These are phyloP conservation scores for Hedya salicella DNA, from an alignment of 2,888 invertebrate genomes.

Conservation along the genomic window DNA sequence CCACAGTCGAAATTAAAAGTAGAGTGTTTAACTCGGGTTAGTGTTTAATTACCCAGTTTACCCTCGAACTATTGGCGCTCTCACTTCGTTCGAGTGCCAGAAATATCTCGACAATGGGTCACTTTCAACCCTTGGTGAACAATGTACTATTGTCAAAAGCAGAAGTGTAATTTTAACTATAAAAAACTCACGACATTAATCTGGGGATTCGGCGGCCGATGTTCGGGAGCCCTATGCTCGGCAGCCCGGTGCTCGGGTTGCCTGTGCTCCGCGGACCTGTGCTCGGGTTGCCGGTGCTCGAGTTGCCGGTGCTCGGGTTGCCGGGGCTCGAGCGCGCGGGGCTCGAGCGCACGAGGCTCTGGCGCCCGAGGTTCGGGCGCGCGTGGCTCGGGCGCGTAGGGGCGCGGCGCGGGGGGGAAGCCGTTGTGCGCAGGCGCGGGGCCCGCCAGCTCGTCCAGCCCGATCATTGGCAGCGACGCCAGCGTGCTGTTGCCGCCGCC, in stretches of 20 bases:
- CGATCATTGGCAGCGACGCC: conserved; percentile 91
- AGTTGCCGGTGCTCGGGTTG: conserved; percentile 28
- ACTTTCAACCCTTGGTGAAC: too few relatives aligned
- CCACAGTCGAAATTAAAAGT: too few relatives aligned
- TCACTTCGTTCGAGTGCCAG: too few relatives aligned
- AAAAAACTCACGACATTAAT: conserved; percentile 37
- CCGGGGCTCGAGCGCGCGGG: conserved; percentile 33
- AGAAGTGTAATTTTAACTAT: neutral
- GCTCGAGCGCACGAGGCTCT: conserved; percentile 24
- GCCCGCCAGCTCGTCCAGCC: conserved; percentile 85
- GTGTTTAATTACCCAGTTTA: too few relatives aligned
- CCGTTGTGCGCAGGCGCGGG: conserved; percentile 48
- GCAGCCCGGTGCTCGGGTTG: conserved; percentile 37
- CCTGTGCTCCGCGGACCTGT: conserved; percentile 31
- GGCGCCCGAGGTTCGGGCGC: conserved; percentile 27
- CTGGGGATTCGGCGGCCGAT: conserved; percentile 36
- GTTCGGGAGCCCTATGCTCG: conserved; percentile 26
- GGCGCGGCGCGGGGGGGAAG: conserved; percentile 17
- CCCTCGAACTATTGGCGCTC: too few relatives aligned
- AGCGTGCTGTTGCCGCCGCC: conserved; percentile 88
- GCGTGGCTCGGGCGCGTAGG: conserved; percentile 28
- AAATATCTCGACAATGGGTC: too few relatives aligned
- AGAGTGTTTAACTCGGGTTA: too few relatives aligned
- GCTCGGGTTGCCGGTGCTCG: conserved; percentile 30
- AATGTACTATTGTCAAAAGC: too few relatives aligned